Evolutionary conservation across 2,113 vertebrate species (phyloP).

Genomic region (Amphiprion percula): DNA sequence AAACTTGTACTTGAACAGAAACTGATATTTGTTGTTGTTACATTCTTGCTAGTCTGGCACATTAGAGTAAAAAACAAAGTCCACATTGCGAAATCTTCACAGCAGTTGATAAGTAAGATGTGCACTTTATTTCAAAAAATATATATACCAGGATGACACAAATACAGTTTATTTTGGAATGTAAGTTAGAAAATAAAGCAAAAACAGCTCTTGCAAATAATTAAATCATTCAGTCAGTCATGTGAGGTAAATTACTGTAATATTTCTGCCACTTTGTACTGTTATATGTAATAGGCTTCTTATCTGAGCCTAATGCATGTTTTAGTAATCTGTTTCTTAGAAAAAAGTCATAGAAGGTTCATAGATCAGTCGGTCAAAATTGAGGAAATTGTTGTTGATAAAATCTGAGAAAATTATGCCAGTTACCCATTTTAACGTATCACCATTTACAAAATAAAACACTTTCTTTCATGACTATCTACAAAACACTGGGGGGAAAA

Average conservation of each 20-base stretch:
- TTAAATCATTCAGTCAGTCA: not conserved
- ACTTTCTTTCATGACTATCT: not conserved
- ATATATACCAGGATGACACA: not conserved
- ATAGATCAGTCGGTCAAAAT: conserved; percentile 34
- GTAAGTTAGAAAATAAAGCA: not conserved
- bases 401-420: not conserved
- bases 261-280: not conserved
- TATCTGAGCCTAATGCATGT: conserved; percentile 14
- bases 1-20: too few species aligned
- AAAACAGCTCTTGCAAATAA: not conserved
- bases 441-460: not conserved
- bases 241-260: too few species aligned
- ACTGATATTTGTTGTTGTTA: too few species aligned
- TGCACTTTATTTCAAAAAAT: not conserved
- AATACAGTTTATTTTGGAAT: not conserved
- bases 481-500: not conserved
- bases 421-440: not conserved
- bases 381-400: conserved; percentile 2
- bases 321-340: conserved; percentile 2
- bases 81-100: too few species aligned
- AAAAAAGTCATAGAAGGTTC: conserved; percentile 25
- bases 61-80: too few species aligned
- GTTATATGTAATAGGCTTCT: not conserved
- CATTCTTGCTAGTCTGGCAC: too few species aligned
- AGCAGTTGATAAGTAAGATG: not conserved